phyloP scores from a whole-genome alignment of 2,888 invertebrate genomes.

The Epiperipatus broadwayi region DNA sequence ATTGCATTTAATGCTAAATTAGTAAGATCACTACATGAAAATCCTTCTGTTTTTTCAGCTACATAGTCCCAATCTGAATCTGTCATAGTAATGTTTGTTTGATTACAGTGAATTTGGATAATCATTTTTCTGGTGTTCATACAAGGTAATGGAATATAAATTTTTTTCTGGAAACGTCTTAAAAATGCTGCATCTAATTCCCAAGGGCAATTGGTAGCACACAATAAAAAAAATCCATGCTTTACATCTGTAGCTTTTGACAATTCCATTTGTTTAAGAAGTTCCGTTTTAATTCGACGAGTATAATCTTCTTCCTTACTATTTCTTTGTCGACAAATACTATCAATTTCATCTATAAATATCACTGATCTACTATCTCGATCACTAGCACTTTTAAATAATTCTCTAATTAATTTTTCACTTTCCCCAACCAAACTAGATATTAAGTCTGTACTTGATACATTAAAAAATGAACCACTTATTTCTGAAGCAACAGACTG shows the following conservation, averaged over 20 bases:
- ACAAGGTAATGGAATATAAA: constrained; percentile 37
- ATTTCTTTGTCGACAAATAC: constrained; percentile 35
- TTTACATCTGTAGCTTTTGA: constrained; percentile 21
- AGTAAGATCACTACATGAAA: constrained; percentile 38
- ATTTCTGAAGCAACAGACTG: constrained; percentile 32
- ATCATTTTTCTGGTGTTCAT: constrained; percentile 23
- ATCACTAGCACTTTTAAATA: constrained; percentile 27
- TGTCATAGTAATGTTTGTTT: constrained; percentile 19
- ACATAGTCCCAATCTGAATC: constrained; percentile 29
- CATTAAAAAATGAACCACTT: constrained; percentile 32
- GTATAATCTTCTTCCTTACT: constrained; percentile 34
- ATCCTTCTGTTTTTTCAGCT: constrained; percentile 33
- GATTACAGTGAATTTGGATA: constrained; percentile 23
- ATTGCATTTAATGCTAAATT: constrained; percentile 32
- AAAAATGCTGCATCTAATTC: constrained; percentile 40
- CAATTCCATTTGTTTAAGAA: constrained; percentile 36
- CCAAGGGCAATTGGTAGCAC: constrained; percentile 43
- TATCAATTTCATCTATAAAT: constrained; percentile 42
- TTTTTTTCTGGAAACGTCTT: constrained; percentile 36
- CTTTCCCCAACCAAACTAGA: constrained; percentile 38
- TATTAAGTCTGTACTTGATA: constrained; percentile 36
- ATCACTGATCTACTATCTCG: constrained; percentile 31
- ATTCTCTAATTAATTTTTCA: constrained; percentile 36
- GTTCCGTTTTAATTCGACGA: constrained; percentile 37
- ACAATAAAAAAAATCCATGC: constrained; percentile 36